Percentiles rank a stretch among this genome's conserved stretches.
These are phyloP conservation scores for Lasioglossum vierecki DNA, from an alignment of 2,888 invertebrate species.

Conservation along the genomic window DNA sequence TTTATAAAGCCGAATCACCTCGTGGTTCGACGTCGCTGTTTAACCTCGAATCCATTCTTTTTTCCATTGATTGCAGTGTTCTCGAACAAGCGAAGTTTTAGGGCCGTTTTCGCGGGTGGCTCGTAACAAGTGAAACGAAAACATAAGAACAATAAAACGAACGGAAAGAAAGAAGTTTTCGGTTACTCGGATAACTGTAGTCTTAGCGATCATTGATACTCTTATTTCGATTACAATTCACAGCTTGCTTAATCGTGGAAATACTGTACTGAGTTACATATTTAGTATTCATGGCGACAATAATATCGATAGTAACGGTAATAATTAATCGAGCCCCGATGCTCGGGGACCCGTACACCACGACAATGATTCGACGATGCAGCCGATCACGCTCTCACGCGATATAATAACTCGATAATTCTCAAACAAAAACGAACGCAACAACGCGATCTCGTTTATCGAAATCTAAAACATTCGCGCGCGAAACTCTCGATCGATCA, in stretches of 20 bases:
- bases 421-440: constrained; percentile 28
- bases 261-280: constrained; percentile 51
- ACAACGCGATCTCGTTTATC: constrained; percentile 14
- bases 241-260: constrained; percentile 43
- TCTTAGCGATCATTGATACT: constrained; percentile 31
- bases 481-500: constrained; percentile 19
- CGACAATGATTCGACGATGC: constrained; percentile 8
- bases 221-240: constrained; percentile 54
- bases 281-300: constrained; percentile 41
- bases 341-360: neutral
- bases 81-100: constrained; percentile 36
- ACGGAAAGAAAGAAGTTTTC: neutral
- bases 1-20: constrained; percentile 23
- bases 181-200: constrained; percentile 18
- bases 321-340: constrained; percentile 23
- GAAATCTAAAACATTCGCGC: constrained; percentile 32
- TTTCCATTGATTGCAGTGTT: constrained; percentile 21
- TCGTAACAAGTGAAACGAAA: neutral
- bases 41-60: neutral
- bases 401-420: constrained; percentile 20
- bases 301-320: constrained; percentile 42
- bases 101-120: constrained; percentile 41
- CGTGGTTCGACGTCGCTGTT: constrained; percentile 15
- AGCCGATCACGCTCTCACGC: constrained; percentile 16
- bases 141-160: neutral